Conservation (phyloP, 2,888 invertebrate genomes). For the Polydrusus pterygomalis region DNA sequence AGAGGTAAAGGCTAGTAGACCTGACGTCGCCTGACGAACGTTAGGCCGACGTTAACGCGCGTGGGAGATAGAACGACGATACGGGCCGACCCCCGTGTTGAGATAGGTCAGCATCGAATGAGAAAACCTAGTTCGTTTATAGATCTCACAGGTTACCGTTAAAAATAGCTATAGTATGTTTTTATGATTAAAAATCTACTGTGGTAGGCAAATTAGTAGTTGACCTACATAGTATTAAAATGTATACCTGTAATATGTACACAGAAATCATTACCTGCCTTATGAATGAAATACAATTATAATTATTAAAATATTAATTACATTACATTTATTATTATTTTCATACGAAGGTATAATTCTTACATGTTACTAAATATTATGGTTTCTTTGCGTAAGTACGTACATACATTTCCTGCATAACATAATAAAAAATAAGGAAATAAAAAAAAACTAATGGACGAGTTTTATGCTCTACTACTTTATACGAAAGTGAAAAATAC, state of each 20-base stretch:
- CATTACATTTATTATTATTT: slow-evolving; percentile 19
- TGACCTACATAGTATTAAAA: slow-evolving; percentile 10
- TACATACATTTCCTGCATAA: slow-evolving; percentile 20
- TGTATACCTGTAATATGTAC: background rate
- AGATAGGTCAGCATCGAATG: too few relatives aligned
- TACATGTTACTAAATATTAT: slow-evolving; percentile 16
- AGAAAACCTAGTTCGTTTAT: too few relatives aligned
- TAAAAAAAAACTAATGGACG: slow-evolving; percentile 41
- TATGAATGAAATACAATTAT: slow-evolving; percentile 17
- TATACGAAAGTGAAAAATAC: slow-evolving; percentile 43
- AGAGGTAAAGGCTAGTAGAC: too few relatives aligned
- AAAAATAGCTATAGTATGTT: too few relatives aligned
- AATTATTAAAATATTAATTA: slow-evolving; percentile 3
- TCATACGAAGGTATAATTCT: slow-evolving; percentile 21
- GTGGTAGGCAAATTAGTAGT: background rate
- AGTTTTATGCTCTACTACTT: slow-evolving; percentile 49
- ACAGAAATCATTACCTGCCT: background rate
- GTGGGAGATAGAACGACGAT: too few relatives aligned
- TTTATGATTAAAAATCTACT: too few relatives aligned
- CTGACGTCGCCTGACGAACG: too few relatives aligned
- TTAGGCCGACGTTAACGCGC: too few relatives aligned
- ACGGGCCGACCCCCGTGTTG: too few relatives aligned
- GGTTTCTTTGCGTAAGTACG: slow-evolving; percentile 32
- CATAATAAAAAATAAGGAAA: slow-evolving; percentile 44
- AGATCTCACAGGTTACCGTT: too few relatives aligned